phyloP scores from a whole-genome alignment of 2,113 vertebrate species.

The Hyaena hyaena region DNA sequence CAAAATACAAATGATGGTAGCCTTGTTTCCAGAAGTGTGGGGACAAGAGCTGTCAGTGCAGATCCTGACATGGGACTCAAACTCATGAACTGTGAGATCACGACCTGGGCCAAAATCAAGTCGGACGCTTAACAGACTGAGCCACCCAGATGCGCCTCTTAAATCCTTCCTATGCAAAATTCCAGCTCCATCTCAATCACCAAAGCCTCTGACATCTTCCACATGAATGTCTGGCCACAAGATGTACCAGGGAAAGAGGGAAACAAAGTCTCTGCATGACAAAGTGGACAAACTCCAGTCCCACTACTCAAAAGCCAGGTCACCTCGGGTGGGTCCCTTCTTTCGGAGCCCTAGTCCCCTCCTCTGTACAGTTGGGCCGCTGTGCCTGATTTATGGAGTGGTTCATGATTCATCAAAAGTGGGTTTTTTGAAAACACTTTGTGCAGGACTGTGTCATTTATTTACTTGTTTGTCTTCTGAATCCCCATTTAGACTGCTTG shows the following conservation, averaged over 20 bases:
- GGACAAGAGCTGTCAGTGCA: too few relatives aligned
- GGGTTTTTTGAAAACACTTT: background rate
- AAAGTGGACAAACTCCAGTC: background rate
- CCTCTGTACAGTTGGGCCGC: background rate
- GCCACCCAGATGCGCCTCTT: background rate
- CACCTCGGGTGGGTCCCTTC: background rate
- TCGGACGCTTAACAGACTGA: too few relatives aligned
- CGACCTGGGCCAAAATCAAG: too few relatives aligned
- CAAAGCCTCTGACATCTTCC: background rate
- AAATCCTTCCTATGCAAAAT: conserved; percentile 66
- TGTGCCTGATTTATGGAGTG: background rate
- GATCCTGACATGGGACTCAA: too few relatives aligned
- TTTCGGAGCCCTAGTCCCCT: background rate
- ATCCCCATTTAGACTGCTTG: background rate
- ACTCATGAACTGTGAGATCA: too few relatives aligned
- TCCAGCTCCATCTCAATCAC: background rate
- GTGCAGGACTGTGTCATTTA: background rate
- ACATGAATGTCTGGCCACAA: background rate
- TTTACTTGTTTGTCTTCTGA: background rate
- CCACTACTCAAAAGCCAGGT: background rate
- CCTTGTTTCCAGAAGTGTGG: background rate
- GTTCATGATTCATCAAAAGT: background rate
- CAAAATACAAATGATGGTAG: conserved; percentile 40
- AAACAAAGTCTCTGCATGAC: background rate
- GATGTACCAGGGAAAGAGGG: background rate